Evolutionary conservation across 2,797 vertebrate genomes (phyloP).

Genomic region (Pristis pectinata): DNA sequence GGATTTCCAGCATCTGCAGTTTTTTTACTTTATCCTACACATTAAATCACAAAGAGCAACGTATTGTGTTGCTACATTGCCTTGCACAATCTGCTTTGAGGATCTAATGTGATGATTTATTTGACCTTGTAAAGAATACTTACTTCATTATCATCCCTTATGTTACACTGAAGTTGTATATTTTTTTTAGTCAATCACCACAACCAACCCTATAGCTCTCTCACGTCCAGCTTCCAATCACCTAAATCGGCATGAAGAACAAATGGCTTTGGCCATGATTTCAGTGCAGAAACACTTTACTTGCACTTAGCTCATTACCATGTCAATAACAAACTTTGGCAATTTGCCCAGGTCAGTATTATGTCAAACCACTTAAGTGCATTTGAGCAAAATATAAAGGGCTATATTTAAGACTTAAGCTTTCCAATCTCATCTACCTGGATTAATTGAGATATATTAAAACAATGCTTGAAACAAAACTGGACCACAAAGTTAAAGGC

Average conservation of each 20-base stretch:
- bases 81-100: too few relatives aligned
- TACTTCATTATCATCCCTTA: not conserved
- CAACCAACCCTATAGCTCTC: not conserved
- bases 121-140: too few relatives aligned
- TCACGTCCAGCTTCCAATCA: not conserved
- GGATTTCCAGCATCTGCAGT: too few relatives aligned
- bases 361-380: conserved; percentile 43
- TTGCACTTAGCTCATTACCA: conserved; percentile 38
- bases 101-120: too few relatives aligned
- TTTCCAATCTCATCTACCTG: not conserved
- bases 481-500: not conserved
- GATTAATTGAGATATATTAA: not conserved
- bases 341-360: conserved; percentile 44
- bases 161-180: not conserved
- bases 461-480: not conserved
- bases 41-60: too few relatives aligned
- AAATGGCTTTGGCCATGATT: not conserved
- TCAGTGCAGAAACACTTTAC: not conserved
- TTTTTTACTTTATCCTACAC: too few relatives aligned
- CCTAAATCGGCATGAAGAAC: not conserved
- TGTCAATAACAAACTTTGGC: conserved; percentile 46
- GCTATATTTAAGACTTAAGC: not conserved
- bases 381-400: conserved; percentile 42
- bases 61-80: too few relatives aligned
- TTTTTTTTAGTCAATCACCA: not conserved